Base-by-base conservation (phyloP, 2,888 invertebrate genomes). In the Tromatobia lineatoria region DNA sequence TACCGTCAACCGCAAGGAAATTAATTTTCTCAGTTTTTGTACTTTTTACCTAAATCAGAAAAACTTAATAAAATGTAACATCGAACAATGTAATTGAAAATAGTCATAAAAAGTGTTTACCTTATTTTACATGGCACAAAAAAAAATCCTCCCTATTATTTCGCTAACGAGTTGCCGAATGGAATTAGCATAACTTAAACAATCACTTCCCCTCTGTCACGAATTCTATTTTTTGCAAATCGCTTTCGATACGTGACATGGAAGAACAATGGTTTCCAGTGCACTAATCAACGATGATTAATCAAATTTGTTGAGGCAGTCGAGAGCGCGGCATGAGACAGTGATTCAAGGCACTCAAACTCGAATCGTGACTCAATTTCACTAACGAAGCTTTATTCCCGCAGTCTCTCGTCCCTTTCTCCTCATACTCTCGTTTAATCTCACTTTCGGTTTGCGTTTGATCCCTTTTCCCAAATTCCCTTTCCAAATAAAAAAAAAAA, bases 321-420 rank as follows among this genome's bases (percentile, higher is more conserved):
- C 61, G 38, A 13, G 70, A 76, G 50, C 23, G 61, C 29, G 66
- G 3, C 29, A 67, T 6, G 71, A 15, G 52, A 13, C 47, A 50
- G 52, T 80, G 67, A 77, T 83, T 80, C 71, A 66, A 75, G 70
- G 18, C 75, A 50, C 78, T 57, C 70, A 45, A 73, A 80, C 73
- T 76, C 80, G 69, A 83, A 83, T 83, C 76, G 80, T 80, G 71
- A 80, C 80, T 80, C 83, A 83, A 83, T 83, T 83, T 42, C 67
- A 45, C 83, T 83, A 83, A 83, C 80, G 83, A 83, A 83, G 83
- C 80, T 83, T 83, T 80, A 83, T 80, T 77, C 76, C n/a, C 61
- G 50, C 42, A 50, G 20, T 34, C 74, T 74, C 50, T 70, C 71
- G 23, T 13, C 18, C 75, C 77, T 69, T 18, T 79, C 75, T 74